Percentiles rank a stretch among this genome's conserved stretches.
These are phyloP conservation scores for Zaprionus obscuricornis DNA, from an alignment of 2,888 invertebrate species.

Conservation along the genomic window DNA sequence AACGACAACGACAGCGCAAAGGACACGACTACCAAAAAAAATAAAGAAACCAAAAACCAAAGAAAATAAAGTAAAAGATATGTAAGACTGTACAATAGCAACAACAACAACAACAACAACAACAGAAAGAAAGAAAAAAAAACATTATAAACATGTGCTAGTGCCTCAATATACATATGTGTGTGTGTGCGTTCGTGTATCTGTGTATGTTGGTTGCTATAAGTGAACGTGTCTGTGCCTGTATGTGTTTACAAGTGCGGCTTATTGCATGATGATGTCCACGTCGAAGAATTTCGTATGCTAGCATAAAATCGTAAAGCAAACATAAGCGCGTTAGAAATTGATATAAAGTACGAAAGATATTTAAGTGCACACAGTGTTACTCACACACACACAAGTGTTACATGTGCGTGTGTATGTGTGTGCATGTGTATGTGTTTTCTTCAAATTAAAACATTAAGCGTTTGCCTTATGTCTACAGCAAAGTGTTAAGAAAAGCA, in stretches of 20 bases:
- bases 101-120: conserved; percentile 43
- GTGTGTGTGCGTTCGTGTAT: background rate
- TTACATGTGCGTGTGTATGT: conserved; percentile 15
- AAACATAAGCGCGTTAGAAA: conserved; percentile 57
- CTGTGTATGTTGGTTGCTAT: background rate
- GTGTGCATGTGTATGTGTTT: conserved; percentile 28
- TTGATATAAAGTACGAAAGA: conserved; percentile 58
- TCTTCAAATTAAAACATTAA: conserved; percentile 53
- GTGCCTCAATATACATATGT: background rate
- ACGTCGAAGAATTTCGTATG: conserved; percentile 33
- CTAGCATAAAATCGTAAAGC: conserved; percentile 26
- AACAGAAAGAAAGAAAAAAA: no score
- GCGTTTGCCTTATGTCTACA: conserved; percentile 22
- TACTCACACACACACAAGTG: conserved; percentile 10
- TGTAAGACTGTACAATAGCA: no score
- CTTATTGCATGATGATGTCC: conserved; percentile 64
- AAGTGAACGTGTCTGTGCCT: conserved; percentile 6
- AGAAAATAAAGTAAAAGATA: conserved; percentile 1
- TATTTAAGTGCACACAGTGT: conserved; percentile 56
- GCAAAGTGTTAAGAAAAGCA: background rate
- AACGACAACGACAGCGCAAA: conserved; percentile 5
- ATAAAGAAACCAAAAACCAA: conserved; percentile 3
- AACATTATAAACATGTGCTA: conserved; percentile 37
- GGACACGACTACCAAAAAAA: conserved; percentile 11
- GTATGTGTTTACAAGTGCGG: conserved; percentile 48